A percentile compares a stretch with the other conserved stretches of the same genome.
Evolutionary conservation across 1,140 invertebrate species (phyloP).

Genomic region (Octopus bimaculoides): DNA sequence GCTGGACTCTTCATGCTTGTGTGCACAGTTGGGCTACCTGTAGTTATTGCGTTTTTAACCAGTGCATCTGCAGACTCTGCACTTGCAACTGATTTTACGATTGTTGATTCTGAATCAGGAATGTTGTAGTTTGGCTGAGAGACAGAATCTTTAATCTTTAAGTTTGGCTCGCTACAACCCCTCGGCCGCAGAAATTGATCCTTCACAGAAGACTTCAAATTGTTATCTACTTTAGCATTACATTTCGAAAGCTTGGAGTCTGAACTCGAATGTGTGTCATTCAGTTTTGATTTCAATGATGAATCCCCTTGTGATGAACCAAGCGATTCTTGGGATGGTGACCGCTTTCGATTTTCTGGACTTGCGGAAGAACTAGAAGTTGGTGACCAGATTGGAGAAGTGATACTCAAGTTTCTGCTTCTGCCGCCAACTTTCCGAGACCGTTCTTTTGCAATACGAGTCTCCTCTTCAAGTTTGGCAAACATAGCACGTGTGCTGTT

Average conservation of each 20-base stretch:
- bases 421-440: slow-evolving; percentile 39
- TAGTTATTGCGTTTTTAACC: slow-evolving; percentile 7
- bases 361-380: slow-evolving; percentile 24
- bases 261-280: neutral
- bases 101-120: no score
- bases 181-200: neutral
- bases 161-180: neutral
- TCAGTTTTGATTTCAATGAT: neutral
- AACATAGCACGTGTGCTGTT: slow-evolving; percentile 90
- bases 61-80: neutral
- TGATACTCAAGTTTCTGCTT: slow-evolving; percentile 55
- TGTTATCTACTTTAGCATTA: neutral
- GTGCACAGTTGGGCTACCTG: slow-evolving; percentile 3
- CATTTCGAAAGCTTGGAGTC: neutral
- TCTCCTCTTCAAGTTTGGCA: slow-evolving; percentile 74
- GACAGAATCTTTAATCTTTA: neutral
- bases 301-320: neutral
- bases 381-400: slow-evolving; percentile 32
- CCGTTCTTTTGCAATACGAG: slow-evolving; percentile 38
- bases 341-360: slow-evolving; percentile 21
- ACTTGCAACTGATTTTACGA: no score
- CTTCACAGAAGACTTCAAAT: neutral
- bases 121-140: no score
- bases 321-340: slow-evolving; percentile 9
- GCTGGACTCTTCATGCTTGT: neutral